Base-by-base conservation (phyloP, 2,888 invertebrate genomes). In the Seira musarum region DNA sequence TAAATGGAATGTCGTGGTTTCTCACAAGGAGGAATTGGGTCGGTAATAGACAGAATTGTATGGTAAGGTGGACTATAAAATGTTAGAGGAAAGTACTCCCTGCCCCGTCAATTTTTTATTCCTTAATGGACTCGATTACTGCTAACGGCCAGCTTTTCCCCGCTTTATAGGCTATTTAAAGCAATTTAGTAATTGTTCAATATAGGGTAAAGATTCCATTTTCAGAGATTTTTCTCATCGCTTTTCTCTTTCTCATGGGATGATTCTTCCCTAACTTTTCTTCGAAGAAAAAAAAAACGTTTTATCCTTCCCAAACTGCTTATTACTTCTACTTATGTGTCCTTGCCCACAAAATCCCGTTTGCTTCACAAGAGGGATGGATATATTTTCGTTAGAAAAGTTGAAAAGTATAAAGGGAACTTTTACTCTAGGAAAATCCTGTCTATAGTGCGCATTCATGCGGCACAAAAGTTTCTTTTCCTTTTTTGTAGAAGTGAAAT, bases 141-240 rank as follows among this genome's bases (percentile, higher is more conserved):
- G 72, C 72, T 72, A 72, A 72, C 72, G 61, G 64, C 72, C 15
- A 64, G 40, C 17, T 64, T 40, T 40, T 40, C 40, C 49, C 60
- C 64, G 64, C 61, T 72, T 72, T 61, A 72, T 64, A 72, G 72
- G 60, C 72, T 25, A 64, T 64, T 72, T 61, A 40, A 46, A 64
- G 72, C 72, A 72, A 72, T 72, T 72, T 72, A 22, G 64, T 72
- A 72, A 72, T 72, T 72, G 72, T 72, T 72, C 72, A 72, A 72
- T 72, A 72, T 72, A 72, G 72, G 64, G 72, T 72, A 72, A 72
- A 72, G 72, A 72, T 61, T 49, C 64, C 72, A 72, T 72, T 72
- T 64, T 35, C 15, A 1, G 3, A 46, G 17, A 72, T 63, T 72
- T 17, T 40, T 72, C 8, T 57, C 19, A 40, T 40, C 13, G 13